Percentiles rank a stretch among this genome's conserved stretches.
phyloP scores from a whole-genome alignment of 2,888 invertebrate species.

The Thalpophila matura region DNA sequence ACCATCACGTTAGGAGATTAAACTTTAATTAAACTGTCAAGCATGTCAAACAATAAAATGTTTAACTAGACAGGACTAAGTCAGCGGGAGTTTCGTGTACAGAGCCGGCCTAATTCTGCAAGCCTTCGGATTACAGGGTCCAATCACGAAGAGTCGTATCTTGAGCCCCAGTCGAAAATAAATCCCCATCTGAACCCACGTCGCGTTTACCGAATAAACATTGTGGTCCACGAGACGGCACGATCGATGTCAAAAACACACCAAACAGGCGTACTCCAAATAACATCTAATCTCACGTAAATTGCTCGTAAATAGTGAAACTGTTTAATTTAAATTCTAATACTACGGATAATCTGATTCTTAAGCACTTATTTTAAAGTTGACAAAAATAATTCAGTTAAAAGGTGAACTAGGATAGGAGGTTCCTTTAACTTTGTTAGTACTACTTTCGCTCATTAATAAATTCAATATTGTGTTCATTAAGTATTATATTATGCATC shows the following conservation, averaged over 20 bases:
- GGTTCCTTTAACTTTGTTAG: slow-evolving; percentile 10
- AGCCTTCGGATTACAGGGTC: slow-evolving; percentile 74
- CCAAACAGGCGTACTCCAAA: slow-evolving; percentile 71
- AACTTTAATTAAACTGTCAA: slow-evolving; percentile 67
- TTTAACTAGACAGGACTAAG: slow-evolving; percentile 54
- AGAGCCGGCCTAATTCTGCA: slow-evolving; percentile 58
- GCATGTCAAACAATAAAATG: slow-evolving; percentile 62
- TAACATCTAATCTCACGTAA: slow-evolving; percentile 76
- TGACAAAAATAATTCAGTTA: slow-evolving; percentile 40
- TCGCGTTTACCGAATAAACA: slow-evolving; percentile 80
- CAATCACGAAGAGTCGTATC: slow-evolving; percentile 78
- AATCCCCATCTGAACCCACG: slow-evolving; percentile 80
- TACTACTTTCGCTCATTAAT: background rate
- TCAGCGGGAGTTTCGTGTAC: slow-evolving; percentile 47
- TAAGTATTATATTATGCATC: too few species aligned
- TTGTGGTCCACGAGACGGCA: slow-evolving; percentile 74
- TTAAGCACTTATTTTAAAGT: slow-evolving; percentile 60
- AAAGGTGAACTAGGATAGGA: slow-evolving; percentile 12
- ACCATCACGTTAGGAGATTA: slow-evolving; percentile 58
- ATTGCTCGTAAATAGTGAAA: slow-evolving; percentile 72
- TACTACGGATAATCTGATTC: slow-evolving; percentile 64
- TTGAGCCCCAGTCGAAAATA: slow-evolving; percentile 79
- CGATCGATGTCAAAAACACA: slow-evolving; percentile 79
- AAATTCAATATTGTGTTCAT: background rate
- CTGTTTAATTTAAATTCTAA: slow-evolving; percentile 75